Evolutionary conservation across 2,888 invertebrate species (phyloP).

Genomic region (Oasisia sp.): DNA sequence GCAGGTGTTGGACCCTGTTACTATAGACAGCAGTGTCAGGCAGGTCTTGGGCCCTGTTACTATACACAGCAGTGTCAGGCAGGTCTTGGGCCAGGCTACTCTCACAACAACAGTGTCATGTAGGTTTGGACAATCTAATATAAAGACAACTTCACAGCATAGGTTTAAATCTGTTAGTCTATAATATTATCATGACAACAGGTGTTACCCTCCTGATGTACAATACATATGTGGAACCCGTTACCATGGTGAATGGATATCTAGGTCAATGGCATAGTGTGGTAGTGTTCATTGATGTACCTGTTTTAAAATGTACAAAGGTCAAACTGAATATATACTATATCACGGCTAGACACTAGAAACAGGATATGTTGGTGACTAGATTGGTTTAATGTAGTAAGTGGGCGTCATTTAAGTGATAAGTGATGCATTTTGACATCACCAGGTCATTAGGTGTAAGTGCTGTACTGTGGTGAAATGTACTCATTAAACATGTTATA

Average conservation of each 20-base stretch:
- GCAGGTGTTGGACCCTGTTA: background rate
- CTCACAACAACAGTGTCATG: no score
- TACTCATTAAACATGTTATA: background rate
- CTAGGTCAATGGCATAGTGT: background rate
- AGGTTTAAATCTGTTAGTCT: no score
- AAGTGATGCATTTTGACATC: background rate
- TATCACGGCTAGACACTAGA: background rate
- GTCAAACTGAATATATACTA: background rate
- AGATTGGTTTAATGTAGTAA: background rate
- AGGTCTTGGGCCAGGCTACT: no score
- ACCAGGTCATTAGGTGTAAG: background rate
- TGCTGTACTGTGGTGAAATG: background rate
- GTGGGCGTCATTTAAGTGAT: background rate
- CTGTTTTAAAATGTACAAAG: background rate
- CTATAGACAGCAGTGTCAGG: background rate
- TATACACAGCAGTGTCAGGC: background rate
- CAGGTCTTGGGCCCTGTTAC: background rate
- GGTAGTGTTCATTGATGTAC: background rate
- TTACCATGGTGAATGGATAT: background rate
- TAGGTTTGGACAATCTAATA: no score
- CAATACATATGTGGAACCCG: background rate
- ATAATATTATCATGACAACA: no score
- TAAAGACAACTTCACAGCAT: no score
- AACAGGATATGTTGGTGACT: conserved; percentile 6
- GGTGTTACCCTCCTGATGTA: background rate